phyloP scores from a whole-genome alignment of 2,797 vertebrate species.

The Silurus aristotelis region DNA sequence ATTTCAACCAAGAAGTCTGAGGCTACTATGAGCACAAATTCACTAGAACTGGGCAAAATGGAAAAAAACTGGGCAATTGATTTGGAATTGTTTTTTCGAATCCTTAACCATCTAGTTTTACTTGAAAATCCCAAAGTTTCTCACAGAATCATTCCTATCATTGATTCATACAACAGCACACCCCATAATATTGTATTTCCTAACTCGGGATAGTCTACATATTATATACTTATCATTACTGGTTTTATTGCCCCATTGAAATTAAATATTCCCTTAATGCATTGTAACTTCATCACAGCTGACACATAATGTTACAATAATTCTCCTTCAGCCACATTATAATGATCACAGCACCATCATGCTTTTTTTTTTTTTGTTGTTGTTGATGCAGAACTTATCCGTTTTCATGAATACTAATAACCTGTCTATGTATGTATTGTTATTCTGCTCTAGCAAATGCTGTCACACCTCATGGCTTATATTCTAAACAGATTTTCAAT shows the following conservation, averaged over 20 bases:
- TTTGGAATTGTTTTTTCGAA: neutral
- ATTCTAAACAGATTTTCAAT: constrained; percentile 31
- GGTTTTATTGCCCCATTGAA: neutral
- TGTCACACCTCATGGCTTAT: constrained; percentile 18
- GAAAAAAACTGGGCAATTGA: neutral
- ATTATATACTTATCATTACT: neutral
- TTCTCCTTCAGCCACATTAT: constrained; percentile 3
- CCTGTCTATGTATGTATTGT: constrained; percentile 13
- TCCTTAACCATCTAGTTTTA: neutral
- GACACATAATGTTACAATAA: constrained; percentile 9
- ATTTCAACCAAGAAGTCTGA: neutral
- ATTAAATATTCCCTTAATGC: neutral
- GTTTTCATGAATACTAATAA: constrained; percentile 31
- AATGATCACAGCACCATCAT: constrained; percentile 20
- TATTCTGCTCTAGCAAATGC: constrained; percentile 22
- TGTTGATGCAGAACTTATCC: constrained; percentile 5
- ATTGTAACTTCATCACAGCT: neutral
- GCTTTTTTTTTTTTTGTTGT: neutral
- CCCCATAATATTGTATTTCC: neutral
- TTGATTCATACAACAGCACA: neutral
- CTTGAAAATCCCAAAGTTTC: neutral
- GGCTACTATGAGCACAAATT: neutral
- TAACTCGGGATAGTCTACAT: neutral
- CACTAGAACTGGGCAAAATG: neutral
- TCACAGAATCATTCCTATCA: too few species aligned